phyloP scores from a whole-genome alignment of 2,888 invertebrate species.

The Anarsia innoxiella region DNA sequence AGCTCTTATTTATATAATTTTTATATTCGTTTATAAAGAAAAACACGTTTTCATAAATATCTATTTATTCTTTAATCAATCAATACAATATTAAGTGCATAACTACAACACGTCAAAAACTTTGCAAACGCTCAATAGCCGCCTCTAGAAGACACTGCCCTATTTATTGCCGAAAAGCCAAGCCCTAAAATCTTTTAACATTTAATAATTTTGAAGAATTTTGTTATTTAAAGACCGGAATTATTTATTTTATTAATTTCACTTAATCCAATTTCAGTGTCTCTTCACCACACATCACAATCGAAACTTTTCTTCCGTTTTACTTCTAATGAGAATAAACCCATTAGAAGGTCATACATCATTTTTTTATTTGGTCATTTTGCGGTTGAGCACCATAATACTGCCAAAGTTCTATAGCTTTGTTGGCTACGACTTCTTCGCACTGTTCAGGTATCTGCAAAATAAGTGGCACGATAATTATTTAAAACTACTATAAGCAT shows the following conservation, averaged over 20 bases:
- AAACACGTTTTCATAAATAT: too few relatives aligned
- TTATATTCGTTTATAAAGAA: too few relatives aligned
- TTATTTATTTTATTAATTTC: too few relatives aligned
- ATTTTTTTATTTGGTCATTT: constrained; percentile 64
- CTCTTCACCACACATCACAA: neutral
- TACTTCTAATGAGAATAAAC: constrained; percentile 62
- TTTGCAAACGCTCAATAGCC: too few relatives aligned
- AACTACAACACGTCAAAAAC: neutral
- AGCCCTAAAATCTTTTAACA: too few relatives aligned
- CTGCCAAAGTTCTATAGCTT: constrained; percentile 91
- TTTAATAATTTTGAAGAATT: too few relatives aligned
- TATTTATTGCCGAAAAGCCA: too few relatives aligned
- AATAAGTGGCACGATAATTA: constrained; percentile 13
- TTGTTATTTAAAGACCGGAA: too few relatives aligned
- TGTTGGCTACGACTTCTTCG: constrained; percentile 87
- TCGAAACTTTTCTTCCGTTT: constrained; percentile 21
- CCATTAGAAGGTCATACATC: constrained; percentile 74
- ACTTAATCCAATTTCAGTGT: neutral
- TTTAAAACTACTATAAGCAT: neutral
- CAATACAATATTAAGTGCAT: too few relatives aligned
- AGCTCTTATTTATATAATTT: too few relatives aligned
- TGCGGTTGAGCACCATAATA: constrained; percentile 80
- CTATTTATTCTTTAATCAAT: too few relatives aligned
- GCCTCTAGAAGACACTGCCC: neutral
- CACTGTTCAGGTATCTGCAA: constrained; percentile 84